phyloP scores from a whole-genome alignment of 1,140 invertebrate species.

The Dendroctonus valens region DNA sequence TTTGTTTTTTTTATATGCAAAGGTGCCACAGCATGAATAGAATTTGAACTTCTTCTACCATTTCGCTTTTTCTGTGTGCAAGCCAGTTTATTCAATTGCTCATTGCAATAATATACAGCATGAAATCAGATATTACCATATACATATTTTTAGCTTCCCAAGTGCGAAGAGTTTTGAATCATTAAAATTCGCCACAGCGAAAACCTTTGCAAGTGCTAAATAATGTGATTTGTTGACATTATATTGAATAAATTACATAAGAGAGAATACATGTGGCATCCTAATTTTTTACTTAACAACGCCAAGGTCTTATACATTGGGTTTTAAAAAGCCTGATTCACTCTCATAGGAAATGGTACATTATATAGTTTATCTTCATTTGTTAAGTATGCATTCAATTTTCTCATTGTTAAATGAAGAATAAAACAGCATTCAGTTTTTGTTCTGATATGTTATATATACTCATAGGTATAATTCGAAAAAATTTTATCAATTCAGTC shows the following conservation, averaged over 20 bases:
- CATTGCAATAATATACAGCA: too few species aligned
- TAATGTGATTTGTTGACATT: neutral
- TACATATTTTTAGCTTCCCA: too few species aligned
- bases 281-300: conserved; percentile 11
- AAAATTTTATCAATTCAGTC: too few species aligned
- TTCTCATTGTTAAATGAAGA: neutral
- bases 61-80: too few species aligned
- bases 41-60: too few species aligned
- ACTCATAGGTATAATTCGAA: too few species aligned
- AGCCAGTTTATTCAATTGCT: too few species aligned
- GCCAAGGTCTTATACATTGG: conserved; percentile 10
- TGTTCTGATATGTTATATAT: too few species aligned
- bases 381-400: conserved; percentile 2
- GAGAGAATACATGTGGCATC: conserved; percentile 1
- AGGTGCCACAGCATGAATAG: too few species aligned
- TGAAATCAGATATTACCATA: too few species aligned
- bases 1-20: too few species aligned
- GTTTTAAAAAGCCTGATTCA: neutral
- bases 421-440: too few species aligned
- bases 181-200: neutral
- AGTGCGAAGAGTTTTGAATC: neutral
- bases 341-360: conserved; percentile 4
- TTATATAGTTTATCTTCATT: conserved; percentile 10
- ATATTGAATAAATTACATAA: neutral
- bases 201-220: conserved; percentile 1